Percentiles rank a stretch among this genome's conserved stretches.
These are phyloP conservation scores for Acanthurus leucopareius DNA, from an alignment of 2,797 vertebrate species.

Conservation along the genomic window DNA sequence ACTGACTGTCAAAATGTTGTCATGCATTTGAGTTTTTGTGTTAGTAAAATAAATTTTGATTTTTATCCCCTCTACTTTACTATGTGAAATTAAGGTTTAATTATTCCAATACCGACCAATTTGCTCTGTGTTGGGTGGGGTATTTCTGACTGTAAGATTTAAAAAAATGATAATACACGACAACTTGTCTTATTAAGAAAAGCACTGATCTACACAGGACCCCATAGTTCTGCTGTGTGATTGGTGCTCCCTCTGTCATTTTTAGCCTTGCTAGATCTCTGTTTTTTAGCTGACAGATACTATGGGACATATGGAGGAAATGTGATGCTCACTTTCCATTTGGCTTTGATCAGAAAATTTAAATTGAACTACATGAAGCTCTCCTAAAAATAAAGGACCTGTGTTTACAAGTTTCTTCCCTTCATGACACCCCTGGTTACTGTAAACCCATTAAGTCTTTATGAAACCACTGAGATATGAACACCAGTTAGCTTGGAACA, in stretches of 20 bases:
- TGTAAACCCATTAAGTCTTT: conserved; percentile 20
- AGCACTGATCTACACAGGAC: too few relatives aligned
- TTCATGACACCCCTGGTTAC: neutral
- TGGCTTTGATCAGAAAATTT: neutral
- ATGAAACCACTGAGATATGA: conserved; percentile 18
- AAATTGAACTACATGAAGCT: conserved; percentile 16
- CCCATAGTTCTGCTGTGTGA: neutral
- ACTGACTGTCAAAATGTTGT: neutral
- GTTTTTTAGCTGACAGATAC: too few relatives aligned
- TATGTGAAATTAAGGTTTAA: neutral
- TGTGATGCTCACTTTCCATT: neutral
- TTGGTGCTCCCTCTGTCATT: neutral
- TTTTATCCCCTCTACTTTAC: neutral
- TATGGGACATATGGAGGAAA: neutral
- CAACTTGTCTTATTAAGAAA: too few relatives aligned
- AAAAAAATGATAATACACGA: neutral
- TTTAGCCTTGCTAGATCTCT: neutral
- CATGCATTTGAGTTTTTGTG: neutral
- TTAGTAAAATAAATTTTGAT: too few relatives aligned
- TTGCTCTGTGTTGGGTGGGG: neutral
- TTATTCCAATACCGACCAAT: neutral
- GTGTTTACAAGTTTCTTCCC: conserved; percentile 5
- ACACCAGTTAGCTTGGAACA: conserved; percentile 31
- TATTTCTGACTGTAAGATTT: neutral
- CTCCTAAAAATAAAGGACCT: conserved; percentile 8